Conservation (phyloP, 2,888 invertebrate species). For the Gonocerus acuteangulatus region DNA sequence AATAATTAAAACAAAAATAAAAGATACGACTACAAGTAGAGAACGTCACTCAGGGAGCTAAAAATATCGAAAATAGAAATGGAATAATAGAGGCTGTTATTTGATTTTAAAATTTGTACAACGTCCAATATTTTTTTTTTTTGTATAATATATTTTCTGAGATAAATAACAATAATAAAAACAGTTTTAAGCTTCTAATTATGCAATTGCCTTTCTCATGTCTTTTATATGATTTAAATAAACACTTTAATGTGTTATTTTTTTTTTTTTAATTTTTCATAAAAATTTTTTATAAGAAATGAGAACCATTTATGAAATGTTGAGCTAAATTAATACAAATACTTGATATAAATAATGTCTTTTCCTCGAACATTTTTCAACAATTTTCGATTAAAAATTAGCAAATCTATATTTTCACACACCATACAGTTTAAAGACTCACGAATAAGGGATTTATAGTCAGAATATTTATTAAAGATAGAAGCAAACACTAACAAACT, state of each 20-base stretch:
- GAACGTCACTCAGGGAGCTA: conserved; percentile 23
- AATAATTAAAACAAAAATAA: conserved; percentile 24
- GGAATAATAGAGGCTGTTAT: neutral
- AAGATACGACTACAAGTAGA: conserved; percentile 26
- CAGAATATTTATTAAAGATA: conserved; percentile 21
- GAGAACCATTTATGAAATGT: conserved; percentile 9
- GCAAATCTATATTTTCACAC: conserved; percentile 22
- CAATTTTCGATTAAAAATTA: conserved; percentile 15
- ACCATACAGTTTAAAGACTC: conserved; percentile 6
- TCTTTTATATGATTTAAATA: conserved; percentile 17
- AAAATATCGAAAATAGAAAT: neutral
- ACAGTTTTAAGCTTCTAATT: conserved; percentile 16
- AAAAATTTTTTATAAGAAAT: neutral
- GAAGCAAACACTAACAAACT: conserved; percentile 32
- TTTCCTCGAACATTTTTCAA: neutral
- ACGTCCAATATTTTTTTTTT: conserved; percentile 14
- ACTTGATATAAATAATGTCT: conserved; percentile 19
- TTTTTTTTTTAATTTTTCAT: neutral
- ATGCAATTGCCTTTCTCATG: conserved; percentile 18
- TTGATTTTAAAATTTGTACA: conserved; percentile 20
- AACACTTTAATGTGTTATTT: neutral
- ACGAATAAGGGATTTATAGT: conserved; percentile 6
- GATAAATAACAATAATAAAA: conserved; percentile 16
- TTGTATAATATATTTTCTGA: conserved; percentile 6
- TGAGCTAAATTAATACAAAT: conserved; percentile 20